A percentile compares a stretch with the other conserved stretches of the same genome.
Evolutionary conservation across 2,797 vertebrate species (phyloP).

Genomic region (Clamator glandarius): DNA sequence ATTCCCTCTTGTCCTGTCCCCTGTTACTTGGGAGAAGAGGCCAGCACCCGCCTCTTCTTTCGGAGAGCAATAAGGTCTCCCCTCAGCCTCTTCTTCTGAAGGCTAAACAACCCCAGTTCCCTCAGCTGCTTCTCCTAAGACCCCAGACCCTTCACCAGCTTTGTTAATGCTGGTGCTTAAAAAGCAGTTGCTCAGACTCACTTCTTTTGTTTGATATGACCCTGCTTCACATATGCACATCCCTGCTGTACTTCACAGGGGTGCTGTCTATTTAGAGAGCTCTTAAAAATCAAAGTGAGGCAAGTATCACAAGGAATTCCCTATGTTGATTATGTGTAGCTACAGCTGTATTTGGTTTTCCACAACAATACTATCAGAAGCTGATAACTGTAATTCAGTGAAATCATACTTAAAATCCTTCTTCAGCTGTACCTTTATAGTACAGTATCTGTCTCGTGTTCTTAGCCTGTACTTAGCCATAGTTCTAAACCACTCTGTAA

Average conservation of each 20-base stretch:
- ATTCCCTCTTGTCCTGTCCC: too few species aligned
- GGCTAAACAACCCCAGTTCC: too few species aligned
- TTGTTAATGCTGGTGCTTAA: not conserved
- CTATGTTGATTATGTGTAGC: not conserved
- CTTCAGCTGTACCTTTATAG: not conserved
- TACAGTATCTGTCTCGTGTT: not conserved
- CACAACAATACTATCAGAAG: not conserved
- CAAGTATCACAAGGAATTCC: not conserved
- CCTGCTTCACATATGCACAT: not conserved
- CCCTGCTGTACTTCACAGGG: not conserved
- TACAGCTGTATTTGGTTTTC: conserved; percentile 8
- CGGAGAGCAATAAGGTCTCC: too few species aligned
- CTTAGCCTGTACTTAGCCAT: not conserved
- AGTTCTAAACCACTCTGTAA: not conserved
- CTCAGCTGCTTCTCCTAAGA: too few species aligned
- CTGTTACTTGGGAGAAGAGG: too few species aligned
- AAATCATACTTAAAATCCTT: not conserved
- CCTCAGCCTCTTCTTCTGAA: too few species aligned
- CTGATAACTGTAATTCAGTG: not conserved
- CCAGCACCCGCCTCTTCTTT: too few species aligned
- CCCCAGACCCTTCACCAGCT: too few species aligned
- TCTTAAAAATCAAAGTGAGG: not conserved
- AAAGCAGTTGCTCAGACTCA: not conserved
- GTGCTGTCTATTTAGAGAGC: not conserved
- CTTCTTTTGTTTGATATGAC: not conserved